phyloP scores from a whole-genome alignment of 2,113 vertebrate genomes.

The Gallinago media region DNA sequence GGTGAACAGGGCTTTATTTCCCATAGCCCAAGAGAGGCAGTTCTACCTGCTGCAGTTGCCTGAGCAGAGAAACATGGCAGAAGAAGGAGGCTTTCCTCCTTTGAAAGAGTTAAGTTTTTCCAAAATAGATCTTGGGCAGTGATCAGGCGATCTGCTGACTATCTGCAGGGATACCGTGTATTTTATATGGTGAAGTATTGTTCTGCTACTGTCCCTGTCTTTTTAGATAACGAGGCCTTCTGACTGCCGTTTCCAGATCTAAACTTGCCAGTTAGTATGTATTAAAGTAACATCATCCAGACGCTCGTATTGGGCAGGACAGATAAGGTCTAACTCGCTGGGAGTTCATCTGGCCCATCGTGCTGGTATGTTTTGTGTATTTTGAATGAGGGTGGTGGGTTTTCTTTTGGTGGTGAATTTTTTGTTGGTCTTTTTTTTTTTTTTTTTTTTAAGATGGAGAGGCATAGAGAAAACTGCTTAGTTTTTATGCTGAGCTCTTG shows the following conservation, averaged over 20 bases:
- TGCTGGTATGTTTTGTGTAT: background rate
- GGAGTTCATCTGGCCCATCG: background rate
- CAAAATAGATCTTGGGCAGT: background rate
- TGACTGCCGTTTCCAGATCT: background rate
- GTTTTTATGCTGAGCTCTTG: background rate
- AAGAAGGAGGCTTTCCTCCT: background rate
- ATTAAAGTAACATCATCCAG: background rate
- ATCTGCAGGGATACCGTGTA: background rate
- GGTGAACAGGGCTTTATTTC: background rate
- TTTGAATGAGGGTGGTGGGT: background rate
- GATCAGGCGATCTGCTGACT: background rate
- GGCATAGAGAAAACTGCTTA: background rate
- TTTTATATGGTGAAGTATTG: background rate
- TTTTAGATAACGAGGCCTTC: background rate
- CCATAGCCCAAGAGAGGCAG: fast-evolving
- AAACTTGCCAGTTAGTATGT: background rate
- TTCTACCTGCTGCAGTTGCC: background rate
- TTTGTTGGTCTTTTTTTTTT: background rate
- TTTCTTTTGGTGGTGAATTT: background rate
- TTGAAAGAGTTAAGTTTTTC: background rate
- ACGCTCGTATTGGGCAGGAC: background rate
- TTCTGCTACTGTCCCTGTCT: background rate
- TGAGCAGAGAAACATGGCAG: background rate
- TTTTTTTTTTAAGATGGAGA: background rate
- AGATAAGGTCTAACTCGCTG: background rate